Percentiles rank a stretch among this genome's conserved stretches.
These are phyloP conservation scores for Agrotis segetum DNA, from an alignment of 2,888 invertebrate genomes.

Conservation along the genomic window DNA sequence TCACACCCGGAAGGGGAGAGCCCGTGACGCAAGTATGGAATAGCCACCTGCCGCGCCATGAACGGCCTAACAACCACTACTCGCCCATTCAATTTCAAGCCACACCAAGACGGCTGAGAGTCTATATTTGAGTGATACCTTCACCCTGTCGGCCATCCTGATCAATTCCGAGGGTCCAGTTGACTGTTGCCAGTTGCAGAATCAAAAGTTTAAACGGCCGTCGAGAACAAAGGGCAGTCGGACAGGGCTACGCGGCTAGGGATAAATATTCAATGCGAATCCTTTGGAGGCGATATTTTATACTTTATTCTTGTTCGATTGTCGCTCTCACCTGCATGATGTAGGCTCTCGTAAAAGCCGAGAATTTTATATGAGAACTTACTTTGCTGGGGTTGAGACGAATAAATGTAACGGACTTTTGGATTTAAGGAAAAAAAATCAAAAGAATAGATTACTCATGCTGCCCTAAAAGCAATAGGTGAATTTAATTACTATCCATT, in stretches of 20 bases:
- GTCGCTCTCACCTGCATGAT: slow-evolving; percentile 88
- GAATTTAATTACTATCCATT: slow-evolving; percentile 57
- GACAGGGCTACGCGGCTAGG: slow-evolving; percentile 84
- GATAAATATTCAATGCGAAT: slow-evolving; percentile 91
- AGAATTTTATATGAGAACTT: slow-evolving; percentile 73
- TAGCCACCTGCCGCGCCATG: slow-evolving; percentile 80
- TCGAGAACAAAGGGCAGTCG: slow-evolving; percentile 89
- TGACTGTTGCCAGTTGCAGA: slow-evolving; percentile 90
- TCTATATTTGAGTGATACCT: slow-evolving; percentile 56
- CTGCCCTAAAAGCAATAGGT: slow-evolving; percentile 29
- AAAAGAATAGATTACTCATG: slow-evolving; percentile 58
- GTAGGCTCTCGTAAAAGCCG: slow-evolving; percentile 70
- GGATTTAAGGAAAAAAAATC: slow-evolving; percentile 49
- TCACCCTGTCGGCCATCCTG: slow-evolving; percentile 71
- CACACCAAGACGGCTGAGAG: slow-evolving; percentile 61
- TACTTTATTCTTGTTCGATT: slow-evolving; percentile 85
- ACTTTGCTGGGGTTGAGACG: slow-evolving; percentile 65
- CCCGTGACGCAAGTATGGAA: slow-evolving; percentile 90
- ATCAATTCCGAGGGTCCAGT: slow-evolving; percentile 88
- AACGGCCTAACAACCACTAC: slow-evolving; percentile 72
- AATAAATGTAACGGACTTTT: slow-evolving; percentile 71
- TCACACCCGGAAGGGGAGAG: slow-evolving; percentile 91
- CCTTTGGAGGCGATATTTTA: slow-evolving; percentile 90
- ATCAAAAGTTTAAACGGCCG: slow-evolving; percentile 91
- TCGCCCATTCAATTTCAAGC: slow-evolving; percentile 48